Evolutionary conservation across 2,888 invertebrate species (phyloP).

Genomic region (Synanthedon formicaeformis): DNA sequence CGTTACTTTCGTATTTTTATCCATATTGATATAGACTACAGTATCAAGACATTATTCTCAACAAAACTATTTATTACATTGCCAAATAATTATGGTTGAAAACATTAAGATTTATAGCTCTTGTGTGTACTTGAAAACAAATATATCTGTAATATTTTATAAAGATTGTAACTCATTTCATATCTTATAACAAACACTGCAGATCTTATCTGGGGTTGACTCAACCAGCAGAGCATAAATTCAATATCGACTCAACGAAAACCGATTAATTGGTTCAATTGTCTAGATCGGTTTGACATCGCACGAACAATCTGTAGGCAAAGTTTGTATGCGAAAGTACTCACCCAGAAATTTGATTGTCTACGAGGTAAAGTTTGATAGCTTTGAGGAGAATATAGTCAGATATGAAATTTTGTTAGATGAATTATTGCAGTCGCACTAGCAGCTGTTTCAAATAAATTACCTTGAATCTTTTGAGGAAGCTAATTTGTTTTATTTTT

Average conservation of each 20-base stretch:
- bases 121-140: no score
- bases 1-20: no score
- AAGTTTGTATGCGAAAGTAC: constrained; percentile 63
- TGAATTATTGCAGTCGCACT: constrained; percentile 20
- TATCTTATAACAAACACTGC: constrained; percentile 2
- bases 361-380: constrained; percentile 52
- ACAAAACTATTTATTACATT: no score
- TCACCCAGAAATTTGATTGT: constrained; percentile 50
- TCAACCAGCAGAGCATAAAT: constrained; percentile 17
- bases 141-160: no score
- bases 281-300: constrained; percentile 53
- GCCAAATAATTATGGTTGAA: no score
- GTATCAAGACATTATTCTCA: no score
- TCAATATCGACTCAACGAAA: constrained; percentile 30
- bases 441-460: constrained; percentile 34
- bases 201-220: constrained; percentile 6
- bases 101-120: no score
- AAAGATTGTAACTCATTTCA: no score
- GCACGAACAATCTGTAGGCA: constrained; percentile 48
- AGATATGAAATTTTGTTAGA: constrained; percentile 43
- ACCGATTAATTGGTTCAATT: constrained; percentile 60
- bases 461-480: constrained; percentile 6
- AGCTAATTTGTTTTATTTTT: no score
- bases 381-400: constrained; percentile 48
- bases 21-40: no score